Base-by-base conservation (phyloP, 2,113 vertebrate species). In the Macrotus californicus region DNA sequence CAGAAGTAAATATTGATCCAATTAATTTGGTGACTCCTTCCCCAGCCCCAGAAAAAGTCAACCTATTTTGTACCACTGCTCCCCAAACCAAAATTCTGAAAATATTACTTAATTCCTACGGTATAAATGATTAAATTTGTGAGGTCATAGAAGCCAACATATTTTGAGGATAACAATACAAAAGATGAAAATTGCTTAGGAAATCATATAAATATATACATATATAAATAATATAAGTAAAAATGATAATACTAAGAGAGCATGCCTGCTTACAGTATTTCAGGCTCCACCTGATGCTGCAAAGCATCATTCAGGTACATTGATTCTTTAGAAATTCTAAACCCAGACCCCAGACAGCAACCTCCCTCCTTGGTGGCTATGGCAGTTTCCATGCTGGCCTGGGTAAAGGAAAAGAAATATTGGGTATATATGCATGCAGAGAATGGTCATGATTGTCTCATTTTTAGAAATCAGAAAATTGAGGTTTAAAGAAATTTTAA, bases 1-100 rank as follows among this genome's bases (percentile, higher is more conserved):
- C 12, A 46, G 8, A 93, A 89, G 64, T 66, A 76, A 95, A 94
- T 89, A 96, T 96, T 97, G 91, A 94, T 94, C 94, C 41, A 89
- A 16, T 95, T 94, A 83, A 89, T 95, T 84, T 87, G n/a, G 50
- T 81, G 73, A 83, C n/a, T 87, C 50, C 36, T 22, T 93, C 7
- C 16, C 83, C 61, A 82, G 10, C 2, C 43, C 48, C 24, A 95
- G 48, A 77, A 80, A 76, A 64, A 50, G 22, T 70, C 46, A 93
- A 70, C 31, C 46, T 75, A 19, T 80, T 89, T 85, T 89, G 43
- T 80, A 81, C 36, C 36, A 90, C 3, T 14, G 14, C 14, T 82
- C 75, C 82, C 34, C 29, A 66, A 26, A 61, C 34, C 11, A 95
- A 87, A 93, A 86, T 26, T 86, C 29, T 88, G 61, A 91, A 95